Evolutionary conservation across 2,888 invertebrate genomes (phyloP).

Genomic region (Dynastes grantii): DNA sequence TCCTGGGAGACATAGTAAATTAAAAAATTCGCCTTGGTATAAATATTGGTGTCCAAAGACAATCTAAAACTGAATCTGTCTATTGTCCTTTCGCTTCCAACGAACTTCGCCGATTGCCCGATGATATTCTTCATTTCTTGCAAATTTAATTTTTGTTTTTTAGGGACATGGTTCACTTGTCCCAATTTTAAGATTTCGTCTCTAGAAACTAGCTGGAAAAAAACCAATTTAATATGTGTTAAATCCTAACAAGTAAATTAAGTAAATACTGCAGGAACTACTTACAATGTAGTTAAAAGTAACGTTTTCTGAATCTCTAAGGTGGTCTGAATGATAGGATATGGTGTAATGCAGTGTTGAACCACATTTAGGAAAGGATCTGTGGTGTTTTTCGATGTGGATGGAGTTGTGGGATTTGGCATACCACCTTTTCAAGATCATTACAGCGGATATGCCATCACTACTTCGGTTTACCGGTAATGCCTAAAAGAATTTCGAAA

Average conservation of each 20-base stretch:
- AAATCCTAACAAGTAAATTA: not conserved
- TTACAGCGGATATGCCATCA: constrained; percentile 59
- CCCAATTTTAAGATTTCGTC: constrained; percentile 64
- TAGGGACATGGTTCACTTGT: constrained; percentile 61
- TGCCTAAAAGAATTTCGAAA: constrained; percentile 58
- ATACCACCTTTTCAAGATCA: constrained; percentile 61
- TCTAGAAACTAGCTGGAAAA: constrained; percentile 66
- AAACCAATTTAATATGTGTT: not conserved
- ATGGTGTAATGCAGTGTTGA: constrained; percentile 65
- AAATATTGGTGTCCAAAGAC: constrained; percentile 71
- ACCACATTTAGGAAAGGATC: constrained; percentile 63
- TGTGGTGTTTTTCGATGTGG: constrained; percentile 60
- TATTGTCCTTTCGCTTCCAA: constrained; percentile 58
- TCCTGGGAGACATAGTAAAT: constrained; percentile 73
- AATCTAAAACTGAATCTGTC: constrained; percentile 71
- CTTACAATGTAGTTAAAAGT: constrained; percentile 67
- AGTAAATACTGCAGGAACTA: not conserved
- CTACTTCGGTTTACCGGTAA: constrained; percentile 64
- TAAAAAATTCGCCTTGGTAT: constrained; percentile 71
- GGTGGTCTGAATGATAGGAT: constrained; percentile 64
- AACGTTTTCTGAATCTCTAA: constrained; percentile 61
- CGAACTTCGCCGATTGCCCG: constrained; percentile 62
- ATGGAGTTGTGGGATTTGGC: constrained; percentile 67
- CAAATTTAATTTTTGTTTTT: constrained; percentile 58
- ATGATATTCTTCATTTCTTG: constrained; percentile 63